A percentile compares a stretch with the other conserved stretches of the same genome.
Conservation (phyloP, 92 coral and sea anemone genomes). For the Nematostella vectensis region DNA sequence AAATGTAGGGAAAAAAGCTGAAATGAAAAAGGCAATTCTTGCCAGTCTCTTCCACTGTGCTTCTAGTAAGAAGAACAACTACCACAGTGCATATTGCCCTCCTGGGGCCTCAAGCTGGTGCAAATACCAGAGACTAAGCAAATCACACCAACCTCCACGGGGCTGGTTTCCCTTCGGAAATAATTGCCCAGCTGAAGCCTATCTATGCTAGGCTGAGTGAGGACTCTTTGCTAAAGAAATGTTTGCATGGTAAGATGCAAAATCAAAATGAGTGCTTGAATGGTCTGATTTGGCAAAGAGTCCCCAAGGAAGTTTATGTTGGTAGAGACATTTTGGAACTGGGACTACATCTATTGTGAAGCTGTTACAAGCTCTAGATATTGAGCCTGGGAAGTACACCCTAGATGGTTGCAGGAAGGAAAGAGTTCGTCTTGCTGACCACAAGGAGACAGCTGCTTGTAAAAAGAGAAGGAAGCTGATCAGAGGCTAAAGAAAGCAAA, state of each 20-base stretch:
- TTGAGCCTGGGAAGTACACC: constrained; percentile 42
- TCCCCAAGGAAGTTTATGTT: constrained; percentile 27
- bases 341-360: constrained; percentile 29
- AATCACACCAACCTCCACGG: constrained; percentile 23
- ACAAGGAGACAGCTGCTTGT: constrained; percentile 19
- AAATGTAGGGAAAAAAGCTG: constrained; percentile 29
- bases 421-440: constrained; percentile 22
- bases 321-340: constrained; percentile 34
- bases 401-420: constrained; percentile 30
- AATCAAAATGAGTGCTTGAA: constrained; percentile 45
- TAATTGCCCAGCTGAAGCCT: constrained; percentile 27
- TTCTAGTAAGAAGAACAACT: constrained; percentile 31
- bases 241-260: constrained; percentile 46
- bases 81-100: constrained; percentile 34
- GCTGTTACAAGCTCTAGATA: constrained; percentile 35
- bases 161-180: constrained; percentile 33
- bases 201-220: constrained; percentile 39
- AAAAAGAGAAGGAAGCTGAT: constrained; percentile 47
- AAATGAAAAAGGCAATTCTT: constrained; percentile 35
- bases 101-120: constrained; percentile 38
- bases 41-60: constrained; percentile 48
- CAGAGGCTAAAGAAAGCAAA: constrained; percentile 35
- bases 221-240: constrained; percentile 22
- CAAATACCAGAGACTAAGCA: constrained; percentile 17
- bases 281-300: constrained; percentile 39